Evolutionary conservation across 2,113 vertebrate genomes (phyloP).

Genomic region (Limnothrissa miodon): DNA sequence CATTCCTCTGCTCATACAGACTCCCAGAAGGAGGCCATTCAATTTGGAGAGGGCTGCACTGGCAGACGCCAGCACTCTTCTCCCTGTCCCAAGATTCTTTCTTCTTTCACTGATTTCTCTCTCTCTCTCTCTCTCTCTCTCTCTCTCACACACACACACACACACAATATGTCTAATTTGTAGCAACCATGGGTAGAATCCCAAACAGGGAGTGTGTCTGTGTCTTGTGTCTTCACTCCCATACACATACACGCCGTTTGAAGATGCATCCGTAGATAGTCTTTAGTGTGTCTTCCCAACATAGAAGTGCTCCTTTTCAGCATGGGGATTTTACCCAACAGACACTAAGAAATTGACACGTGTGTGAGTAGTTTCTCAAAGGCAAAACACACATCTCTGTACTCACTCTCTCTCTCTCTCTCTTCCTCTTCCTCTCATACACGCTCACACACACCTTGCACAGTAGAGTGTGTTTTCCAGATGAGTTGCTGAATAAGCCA

Average conservation of each 20-base stretch:
- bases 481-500: constrained; percentile 30
- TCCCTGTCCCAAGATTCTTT: background rate
- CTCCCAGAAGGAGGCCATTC: constrained; percentile 10
- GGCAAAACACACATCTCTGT: background rate
- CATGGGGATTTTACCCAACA: background rate
- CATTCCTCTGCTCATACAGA: background rate
- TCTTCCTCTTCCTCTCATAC: background rate
- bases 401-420: background rate
- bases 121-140: background rate
- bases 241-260: background rate
- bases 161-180: background rate
- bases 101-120: background rate
- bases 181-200: too few species aligned
- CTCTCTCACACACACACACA: background rate
- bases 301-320: background rate
- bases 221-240: background rate
- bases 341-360: background rate
- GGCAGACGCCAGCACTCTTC: background rate
- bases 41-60: background rate
- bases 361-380: background rate
- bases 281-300: background rate
- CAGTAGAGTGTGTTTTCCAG: background rate
- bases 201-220: background rate
- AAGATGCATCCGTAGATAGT: background rate
- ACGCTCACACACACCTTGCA: background rate